Evolutionary conservation across 1,140 invertebrate genomes (phyloP).

Genomic region (Ceratoteleas bidentatus): DNA sequence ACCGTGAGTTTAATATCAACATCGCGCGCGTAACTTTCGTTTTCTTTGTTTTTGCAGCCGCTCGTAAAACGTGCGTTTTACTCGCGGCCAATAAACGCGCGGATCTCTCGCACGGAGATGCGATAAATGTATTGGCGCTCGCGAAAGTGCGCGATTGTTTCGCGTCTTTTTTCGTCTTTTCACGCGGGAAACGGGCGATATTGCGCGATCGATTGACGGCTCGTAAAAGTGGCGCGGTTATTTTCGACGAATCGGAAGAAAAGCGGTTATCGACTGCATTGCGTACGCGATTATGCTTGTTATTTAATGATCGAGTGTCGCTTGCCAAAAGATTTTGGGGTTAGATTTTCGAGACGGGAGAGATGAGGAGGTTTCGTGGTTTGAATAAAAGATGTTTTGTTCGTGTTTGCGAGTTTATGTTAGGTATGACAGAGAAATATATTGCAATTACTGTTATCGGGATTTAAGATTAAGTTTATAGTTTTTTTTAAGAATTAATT

Average conservation of each 20-base stretch:
- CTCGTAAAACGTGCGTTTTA: constrained; percentile 42
- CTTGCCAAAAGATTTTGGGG: constrained; percentile 2
- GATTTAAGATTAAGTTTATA: no score
- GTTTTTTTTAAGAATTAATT: no score
- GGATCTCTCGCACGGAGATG: neutral
- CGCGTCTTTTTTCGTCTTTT: neutral
- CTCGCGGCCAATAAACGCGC: constrained; percentile 24
- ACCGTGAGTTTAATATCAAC: constrained; percentile 50
- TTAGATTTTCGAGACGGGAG: neutral
- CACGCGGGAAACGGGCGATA: neutral
- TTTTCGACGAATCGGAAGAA: constrained; percentile 30
- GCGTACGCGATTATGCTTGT: constrained; percentile 20
- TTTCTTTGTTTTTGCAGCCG: constrained; percentile 52
- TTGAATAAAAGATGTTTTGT: no score
- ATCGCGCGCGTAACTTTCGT: constrained; percentile 45
- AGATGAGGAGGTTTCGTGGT: no score
- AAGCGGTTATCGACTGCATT: constrained; percentile 7
- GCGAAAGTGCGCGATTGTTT: neutral
- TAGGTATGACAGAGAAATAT: no score
- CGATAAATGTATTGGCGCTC: constrained; percentile 19
- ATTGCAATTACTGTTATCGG: no score
- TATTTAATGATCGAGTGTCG: constrained; percentile 25
- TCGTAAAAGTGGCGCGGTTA: constrained; percentile 34
- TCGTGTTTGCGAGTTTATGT: no score
- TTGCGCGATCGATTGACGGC: constrained; percentile 36